Conservation (phyloP, 2,113 vertebrate species). For the Tinamus guttatus region DNA sequence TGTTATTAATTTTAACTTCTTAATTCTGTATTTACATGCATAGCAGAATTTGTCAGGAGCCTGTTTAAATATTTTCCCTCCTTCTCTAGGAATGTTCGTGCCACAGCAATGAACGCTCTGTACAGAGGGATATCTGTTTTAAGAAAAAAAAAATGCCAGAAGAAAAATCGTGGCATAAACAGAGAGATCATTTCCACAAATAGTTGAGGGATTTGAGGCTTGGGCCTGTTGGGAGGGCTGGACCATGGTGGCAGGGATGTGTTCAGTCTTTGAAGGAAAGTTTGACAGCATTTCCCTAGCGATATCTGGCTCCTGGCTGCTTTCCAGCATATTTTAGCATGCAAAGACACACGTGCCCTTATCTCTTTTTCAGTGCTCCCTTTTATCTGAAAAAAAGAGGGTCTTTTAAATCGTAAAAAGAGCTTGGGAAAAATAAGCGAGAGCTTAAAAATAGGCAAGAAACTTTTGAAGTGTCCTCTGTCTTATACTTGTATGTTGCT, state of each 20-base stretch:
- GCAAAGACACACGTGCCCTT: neutral
- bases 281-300: slow-evolving; percentile 45
- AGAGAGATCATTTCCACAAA: neutral
- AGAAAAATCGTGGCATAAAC: neutral
- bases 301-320: neutral
- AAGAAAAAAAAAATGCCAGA: neutral
- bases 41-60: neutral
- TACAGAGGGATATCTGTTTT: neutral
- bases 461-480: neutral
- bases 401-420: neutral
- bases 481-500: fast-evolving
- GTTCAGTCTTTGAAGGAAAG: neutral
- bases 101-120: neutral
- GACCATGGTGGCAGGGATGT: slow-evolving; percentile 26
- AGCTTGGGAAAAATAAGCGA: neutral
- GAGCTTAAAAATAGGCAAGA: neutral
- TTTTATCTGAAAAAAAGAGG: neutral
- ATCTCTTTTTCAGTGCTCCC: neutral
- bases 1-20: neutral
- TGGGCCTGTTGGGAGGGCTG: slow-evolving; percentile 6
- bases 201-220: neutral
- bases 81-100: neutral
- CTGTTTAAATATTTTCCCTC: neutral
- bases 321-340: slow-evolving; percentile 3
- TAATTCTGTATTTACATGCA: neutral